These are phyloP conservation scores for Syngnathus floridae DNA, from an alignment of 2,113 vertebrate genomes.

Conservation along the genomic window DNA sequence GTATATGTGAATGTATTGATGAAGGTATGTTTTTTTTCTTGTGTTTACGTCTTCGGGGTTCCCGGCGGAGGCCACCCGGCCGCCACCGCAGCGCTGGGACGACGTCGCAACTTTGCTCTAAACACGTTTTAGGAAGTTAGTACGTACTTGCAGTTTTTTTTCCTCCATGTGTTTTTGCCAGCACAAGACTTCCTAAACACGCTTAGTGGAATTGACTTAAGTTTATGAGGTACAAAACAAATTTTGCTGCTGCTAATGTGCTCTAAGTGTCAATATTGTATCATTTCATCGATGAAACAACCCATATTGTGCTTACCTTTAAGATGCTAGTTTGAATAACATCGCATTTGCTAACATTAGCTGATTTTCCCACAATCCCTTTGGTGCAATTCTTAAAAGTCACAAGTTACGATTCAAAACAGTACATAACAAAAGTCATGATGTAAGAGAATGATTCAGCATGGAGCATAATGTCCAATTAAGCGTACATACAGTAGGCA, in stretches of 20 bases:
- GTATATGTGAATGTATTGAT: slow-evolving; percentile 51
- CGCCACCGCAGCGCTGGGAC: neutral
- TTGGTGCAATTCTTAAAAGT: neutral
- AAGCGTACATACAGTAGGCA: too few species aligned
- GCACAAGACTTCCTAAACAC: neutral
- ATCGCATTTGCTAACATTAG: neutral
- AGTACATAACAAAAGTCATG: too few species aligned
- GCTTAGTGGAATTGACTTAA: neutral
- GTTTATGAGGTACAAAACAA: neutral
- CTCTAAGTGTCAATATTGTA: neutral
- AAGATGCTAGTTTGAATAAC: neutral
- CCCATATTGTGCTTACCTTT: neutral
- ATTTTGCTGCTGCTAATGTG: neutral
- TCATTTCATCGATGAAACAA: neutral
- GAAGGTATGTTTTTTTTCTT: slow-evolving; percentile 47
- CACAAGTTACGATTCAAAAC: neutral
- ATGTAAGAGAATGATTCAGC: too few species aligned
- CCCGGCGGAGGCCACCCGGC: slow-evolving; percentile 20
- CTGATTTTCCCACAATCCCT: neutral
- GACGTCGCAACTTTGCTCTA: neutral
- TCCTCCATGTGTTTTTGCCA: neutral
- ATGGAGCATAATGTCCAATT: too few species aligned
- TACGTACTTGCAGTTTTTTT: neutral
- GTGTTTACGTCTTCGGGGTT: slow-evolving; percentile 51
- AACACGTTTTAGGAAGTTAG: neutral